Evolutionary conservation across 1,140 invertebrate genomes (phyloP).

Genomic region (Ceratosolen fusciceps): DNA sequence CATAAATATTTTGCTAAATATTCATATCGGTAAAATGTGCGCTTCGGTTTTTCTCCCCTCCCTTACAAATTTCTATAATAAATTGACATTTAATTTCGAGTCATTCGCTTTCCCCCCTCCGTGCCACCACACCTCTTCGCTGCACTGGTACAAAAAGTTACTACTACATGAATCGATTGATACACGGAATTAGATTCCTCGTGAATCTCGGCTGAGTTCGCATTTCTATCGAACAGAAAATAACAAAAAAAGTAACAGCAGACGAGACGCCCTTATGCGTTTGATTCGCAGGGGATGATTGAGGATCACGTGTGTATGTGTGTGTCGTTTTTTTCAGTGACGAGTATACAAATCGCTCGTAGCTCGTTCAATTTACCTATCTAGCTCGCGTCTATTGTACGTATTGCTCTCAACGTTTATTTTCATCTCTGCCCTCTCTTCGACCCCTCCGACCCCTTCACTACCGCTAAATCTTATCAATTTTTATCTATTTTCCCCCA

Average conservation of each 20-base stretch:
- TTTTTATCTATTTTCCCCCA: slow-evolving; percentile 17
- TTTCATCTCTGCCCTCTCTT: not conserved
- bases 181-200: slow-evolving; percentile 38
- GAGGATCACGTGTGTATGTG: not conserved
- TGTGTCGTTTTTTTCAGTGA: slow-evolving; percentile 3
- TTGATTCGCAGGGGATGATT: slow-evolving; percentile 4
- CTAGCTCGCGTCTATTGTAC: slow-evolving; percentile 1
- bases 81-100: slow-evolving; percentile 34
- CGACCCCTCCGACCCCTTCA: no score
- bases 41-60: not conserved
- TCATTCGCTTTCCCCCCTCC: not conserved
- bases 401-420: slow-evolving; percentile 9
- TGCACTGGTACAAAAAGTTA: not conserved
- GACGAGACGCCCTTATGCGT: slow-evolving; percentile 8
- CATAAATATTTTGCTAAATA: not conserved
- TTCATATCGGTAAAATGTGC: not conserved
- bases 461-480: not conserved
- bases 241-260: slow-evolving; percentile 38
- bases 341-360: slow-evolving; percentile 29
- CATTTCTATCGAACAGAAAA: slow-evolving; percentile 19
- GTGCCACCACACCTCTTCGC: not conserved
- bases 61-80: slow-evolving; percentile 16
- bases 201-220: not conserved
- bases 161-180: not conserved
- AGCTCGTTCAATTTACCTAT: slow-evolving; percentile 41